phyloP scores from a whole-genome alignment of 2,797 vertebrate species.

The Leptodactylus fallax region DNA sequence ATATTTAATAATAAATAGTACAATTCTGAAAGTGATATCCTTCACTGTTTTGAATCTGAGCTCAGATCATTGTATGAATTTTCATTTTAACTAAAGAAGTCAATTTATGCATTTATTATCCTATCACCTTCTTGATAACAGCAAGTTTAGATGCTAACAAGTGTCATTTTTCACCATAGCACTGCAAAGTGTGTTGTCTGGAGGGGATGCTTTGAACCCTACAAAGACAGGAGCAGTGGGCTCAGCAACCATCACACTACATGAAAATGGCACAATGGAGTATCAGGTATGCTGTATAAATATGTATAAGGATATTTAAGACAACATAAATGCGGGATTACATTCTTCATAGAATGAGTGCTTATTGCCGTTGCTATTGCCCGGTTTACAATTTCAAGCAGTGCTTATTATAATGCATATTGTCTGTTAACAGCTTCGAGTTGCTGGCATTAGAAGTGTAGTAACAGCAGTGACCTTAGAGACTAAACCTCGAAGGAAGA shows the following conservation, averaged over 20 bases:
- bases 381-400: not conserved
- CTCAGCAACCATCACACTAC: constrained; percentile 85
- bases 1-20: not conserved
- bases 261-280: constrained; percentile 90
- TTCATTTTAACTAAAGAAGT: not conserved
- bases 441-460: constrained; percentile 84
- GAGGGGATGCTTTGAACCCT: constrained; percentile 84
- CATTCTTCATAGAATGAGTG: too few species aligned
- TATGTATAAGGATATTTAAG: not conserved
- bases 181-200: constrained; percentile 92
- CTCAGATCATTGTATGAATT: not conserved
- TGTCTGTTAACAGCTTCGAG: constrained; percentile 80
- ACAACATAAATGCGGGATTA: too few species aligned
- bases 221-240: constrained; percentile 91
- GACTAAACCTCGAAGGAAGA: constrained; percentile 89
- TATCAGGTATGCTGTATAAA: constrained; percentile 83
- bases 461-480: constrained; percentile 88
- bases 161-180: constrained; percentile 72
- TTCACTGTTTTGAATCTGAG: not conserved
- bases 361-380: too few species aligned
- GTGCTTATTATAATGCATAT: not conserved
- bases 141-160: not conserved
- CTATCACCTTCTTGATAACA: too few species aligned
- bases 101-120: not conserved
- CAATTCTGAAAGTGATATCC: not conserved